A percentile compares a stretch with the other conserved stretches of the same genome.
Conservation (phyloP, 2,113 vertebrate species). For the Lepus americanus region DNA sequence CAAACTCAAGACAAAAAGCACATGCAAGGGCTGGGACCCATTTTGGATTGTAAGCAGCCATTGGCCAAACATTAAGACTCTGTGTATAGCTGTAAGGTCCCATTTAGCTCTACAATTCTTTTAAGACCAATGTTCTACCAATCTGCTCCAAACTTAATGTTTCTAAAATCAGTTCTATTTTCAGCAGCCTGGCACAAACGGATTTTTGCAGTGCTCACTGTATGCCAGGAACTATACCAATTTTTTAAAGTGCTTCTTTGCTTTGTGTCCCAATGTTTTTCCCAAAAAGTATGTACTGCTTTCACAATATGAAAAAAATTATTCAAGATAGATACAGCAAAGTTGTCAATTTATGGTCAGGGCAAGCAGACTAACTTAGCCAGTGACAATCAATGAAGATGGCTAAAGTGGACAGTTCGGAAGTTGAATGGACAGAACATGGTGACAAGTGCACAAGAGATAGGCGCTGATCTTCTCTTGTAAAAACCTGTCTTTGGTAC, state of each 20-base stretch:
- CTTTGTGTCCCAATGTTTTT: not conserved
- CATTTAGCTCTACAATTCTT: not conserved
- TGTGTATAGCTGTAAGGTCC: not conserved
- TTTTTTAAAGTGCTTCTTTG: not conserved
- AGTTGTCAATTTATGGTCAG: not conserved
- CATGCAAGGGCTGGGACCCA: not conserved
- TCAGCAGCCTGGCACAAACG: not conserved
- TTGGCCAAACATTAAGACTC: not conserved
- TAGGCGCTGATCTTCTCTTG: not conserved
- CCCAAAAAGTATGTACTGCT: not conserved
- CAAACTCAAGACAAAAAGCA: slow-evolving; percentile 1
- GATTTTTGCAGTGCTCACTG: not conserved
- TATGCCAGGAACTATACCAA: not conserved
- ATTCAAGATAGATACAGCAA: not conserved
- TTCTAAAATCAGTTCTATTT: slow-evolving; percentile 42
- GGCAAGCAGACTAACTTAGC: not conserved
- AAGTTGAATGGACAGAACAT: not conserved
- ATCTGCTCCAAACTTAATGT: not conserved
- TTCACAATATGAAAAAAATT: not conserved
- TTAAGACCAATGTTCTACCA: slow-evolving; percentile 36
- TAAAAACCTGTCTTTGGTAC: not conserved
- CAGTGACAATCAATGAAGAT: not conserved
- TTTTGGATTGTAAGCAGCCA: not conserved
- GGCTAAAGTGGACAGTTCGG: not conserved
- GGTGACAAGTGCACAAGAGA: not conserved